These are phyloP conservation scores for Salpingus planirostris DNA, from an alignment of 2,888 invertebrate species.

Conservation along the genomic window DNA sequence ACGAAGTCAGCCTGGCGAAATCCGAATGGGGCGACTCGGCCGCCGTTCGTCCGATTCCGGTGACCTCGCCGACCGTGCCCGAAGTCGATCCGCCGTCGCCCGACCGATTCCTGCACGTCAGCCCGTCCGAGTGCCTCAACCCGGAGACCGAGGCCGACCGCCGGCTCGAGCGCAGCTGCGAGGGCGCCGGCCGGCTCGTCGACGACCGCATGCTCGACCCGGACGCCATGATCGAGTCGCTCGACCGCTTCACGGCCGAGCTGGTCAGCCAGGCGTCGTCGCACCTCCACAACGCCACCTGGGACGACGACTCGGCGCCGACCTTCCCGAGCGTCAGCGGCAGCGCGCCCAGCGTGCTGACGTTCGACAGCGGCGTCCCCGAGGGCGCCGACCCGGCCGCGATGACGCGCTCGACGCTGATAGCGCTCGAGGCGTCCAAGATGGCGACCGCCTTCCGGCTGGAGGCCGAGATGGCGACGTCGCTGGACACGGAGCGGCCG, in stretches of 20 bases:
- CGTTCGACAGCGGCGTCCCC: constrained; percentile 41
- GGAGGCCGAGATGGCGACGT: constrained; percentile 45
- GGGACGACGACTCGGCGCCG: constrained; percentile 71
- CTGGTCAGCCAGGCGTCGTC: constrained; percentile 57
- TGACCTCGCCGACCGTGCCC: too few species aligned
- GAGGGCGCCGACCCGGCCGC: constrained; percentile 49
- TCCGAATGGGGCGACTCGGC: too few species aligned
- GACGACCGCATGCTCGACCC: constrained; percentile 47
- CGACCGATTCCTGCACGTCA: constrained; percentile 5
- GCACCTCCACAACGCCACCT: constrained; percentile 59
- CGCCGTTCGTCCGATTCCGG: too few species aligned
- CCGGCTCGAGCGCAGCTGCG: constrained; percentile 31
- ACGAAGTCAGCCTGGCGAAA: too few species aligned
- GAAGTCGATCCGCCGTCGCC: not conserved
- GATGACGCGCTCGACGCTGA: constrained; percentile 61
- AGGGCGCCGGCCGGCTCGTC: constrained; percentile 24
- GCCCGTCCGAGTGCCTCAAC: not conserved
- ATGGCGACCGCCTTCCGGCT: constrained; percentile 49
- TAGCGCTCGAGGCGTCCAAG: constrained; percentile 68
- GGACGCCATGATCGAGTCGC: constrained; percentile 58
- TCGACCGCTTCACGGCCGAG: constrained; percentile 56
- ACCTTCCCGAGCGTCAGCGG: constrained; percentile 76
- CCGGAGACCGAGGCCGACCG: constrained; percentile 20
- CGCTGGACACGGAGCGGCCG: constrained; percentile 61
- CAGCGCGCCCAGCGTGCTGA: constrained; percentile 61